phyloP scores from a whole-genome alignment of 2,888 invertebrate genomes.

The Oscheius sp. region DNA sequence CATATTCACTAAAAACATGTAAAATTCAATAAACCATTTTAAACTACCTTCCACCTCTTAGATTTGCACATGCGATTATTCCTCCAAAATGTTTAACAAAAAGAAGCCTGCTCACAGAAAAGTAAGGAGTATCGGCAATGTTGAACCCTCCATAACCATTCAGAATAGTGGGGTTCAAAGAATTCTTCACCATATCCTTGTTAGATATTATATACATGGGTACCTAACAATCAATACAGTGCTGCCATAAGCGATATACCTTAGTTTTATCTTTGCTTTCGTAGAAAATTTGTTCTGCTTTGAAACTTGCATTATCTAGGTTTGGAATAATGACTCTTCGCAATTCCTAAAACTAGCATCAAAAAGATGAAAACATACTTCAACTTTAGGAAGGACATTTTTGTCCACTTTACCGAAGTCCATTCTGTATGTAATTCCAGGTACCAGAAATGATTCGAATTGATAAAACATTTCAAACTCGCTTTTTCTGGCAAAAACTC shows the following conservation, averaged over 20 bases:
- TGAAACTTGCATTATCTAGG: slow-evolving; percentile 82
- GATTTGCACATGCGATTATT: slow-evolving; percentile 88
- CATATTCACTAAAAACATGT: slow-evolving; percentile 83
- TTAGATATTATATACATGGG: slow-evolving; percentile 87
- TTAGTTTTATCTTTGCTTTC: slow-evolving; percentile 89
- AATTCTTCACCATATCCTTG: slow-evolving; percentile 63
- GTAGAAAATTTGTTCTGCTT: slow-evolving; percentile 89
- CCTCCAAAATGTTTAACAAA: slow-evolving; percentile 90
- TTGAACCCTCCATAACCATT: slow-evolving; percentile 95
- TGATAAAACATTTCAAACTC: slow-evolving; percentile 80
- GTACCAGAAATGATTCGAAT: slow-evolving; percentile 91
- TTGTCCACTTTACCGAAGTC: slow-evolving; percentile 79
- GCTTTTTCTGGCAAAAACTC: slow-evolving; percentile 19
- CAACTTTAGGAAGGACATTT: slow-evolving; percentile 70
- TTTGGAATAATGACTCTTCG: slow-evolving; percentile 86
- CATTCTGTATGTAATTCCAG: slow-evolving; percentile 85
- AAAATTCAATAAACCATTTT: slow-evolving; percentile 66
- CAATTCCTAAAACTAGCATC: slow-evolving; percentile 77
- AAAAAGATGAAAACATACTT: slow-evolving; percentile 33
- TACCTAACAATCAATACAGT: too few relatives aligned
- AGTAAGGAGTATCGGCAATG: slow-evolving; percentile 87
- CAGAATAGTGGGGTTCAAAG: slow-evolving; percentile 79
- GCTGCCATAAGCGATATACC: too few relatives aligned
- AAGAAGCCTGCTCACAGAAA: slow-evolving; percentile 85
- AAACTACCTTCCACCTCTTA: slow-evolving; percentile 97